Evolutionary conservation across 2,113 vertebrate genomes (phyloP), one percentile per base, ranked within the genome.

Genomic region (Calonectris borealis): DNA sequence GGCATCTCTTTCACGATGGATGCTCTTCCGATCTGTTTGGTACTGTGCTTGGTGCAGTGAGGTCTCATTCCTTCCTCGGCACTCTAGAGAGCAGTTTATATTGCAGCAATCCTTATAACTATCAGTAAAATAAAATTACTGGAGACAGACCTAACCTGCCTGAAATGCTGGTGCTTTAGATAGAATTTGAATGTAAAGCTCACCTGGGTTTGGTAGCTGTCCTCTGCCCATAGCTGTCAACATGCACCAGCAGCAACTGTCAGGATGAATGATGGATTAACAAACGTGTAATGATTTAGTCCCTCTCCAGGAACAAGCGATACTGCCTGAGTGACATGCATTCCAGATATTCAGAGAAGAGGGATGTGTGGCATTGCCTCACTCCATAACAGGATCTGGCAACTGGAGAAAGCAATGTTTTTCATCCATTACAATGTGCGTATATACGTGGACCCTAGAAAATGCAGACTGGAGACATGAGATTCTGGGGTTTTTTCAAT

Each of bases 251-350:
- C 0, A 1, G 10, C 0, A 0, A 20, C 78, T 94, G 93, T 94
- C 95, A 95, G 94, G 62, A 61, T 92, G 96, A 97, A 87, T 95
- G 96, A 95, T 90, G 91, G 89, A 93, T 94, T 94, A 95, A 91
- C 94, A 96, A 93, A 97, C 16, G 7, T 82, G 84, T 62, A 83
- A 96, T 89, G 94, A 90, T 94, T 90, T 77, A 94, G 92, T 84
- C 76, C 83, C 72, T 96, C 90, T 88, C 38, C 88, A 92, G 78
- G 66, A 96, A 55, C 90, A 93, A 83, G 92, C 88, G 64, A 71
- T 42, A 13, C 76, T 78, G 72, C 86, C 89, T 66, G 68, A 71
- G 71, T 86, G 95, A 93, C 90, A 54, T 8, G n/a, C 46, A 38
- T 80, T 64, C 64, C 86, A 88, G 83, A 62, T 11, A 70, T n/a